A percentile compares a stretch with the other conserved stretches of the same genome.
Conservation (phyloP, 2,113 vertebrate species). For the Indri indri region DNA sequence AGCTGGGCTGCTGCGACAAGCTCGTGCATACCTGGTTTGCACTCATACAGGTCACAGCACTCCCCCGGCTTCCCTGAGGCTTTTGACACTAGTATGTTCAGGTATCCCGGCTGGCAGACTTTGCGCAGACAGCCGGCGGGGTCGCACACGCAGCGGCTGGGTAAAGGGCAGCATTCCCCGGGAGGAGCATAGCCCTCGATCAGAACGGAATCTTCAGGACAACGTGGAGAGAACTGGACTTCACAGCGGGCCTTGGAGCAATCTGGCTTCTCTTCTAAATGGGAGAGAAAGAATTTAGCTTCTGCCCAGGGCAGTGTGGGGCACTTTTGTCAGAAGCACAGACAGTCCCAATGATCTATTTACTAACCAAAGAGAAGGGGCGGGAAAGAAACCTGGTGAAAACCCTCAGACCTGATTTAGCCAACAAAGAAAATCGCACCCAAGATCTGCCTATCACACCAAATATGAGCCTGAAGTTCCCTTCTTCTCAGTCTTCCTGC, state of each 20-base stretch:
- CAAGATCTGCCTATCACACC: neutral
- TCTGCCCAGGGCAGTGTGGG: neutral
- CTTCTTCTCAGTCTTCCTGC: neutral
- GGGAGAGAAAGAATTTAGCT: conserved; percentile 80
- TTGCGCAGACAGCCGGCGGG: conserved; percentile 93
- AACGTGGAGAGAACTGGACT: conserved; percentile 94
- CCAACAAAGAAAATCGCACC: neutral
- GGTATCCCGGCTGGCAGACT: conserved; percentile 93
- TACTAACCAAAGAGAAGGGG: neutral
- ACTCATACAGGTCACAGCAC: conserved; percentile 95
- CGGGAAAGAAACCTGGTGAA: neutral
- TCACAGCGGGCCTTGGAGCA: conserved; percentile 93
- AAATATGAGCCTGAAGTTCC: neutral
- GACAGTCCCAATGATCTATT: neutral
- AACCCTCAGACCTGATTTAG: neutral
- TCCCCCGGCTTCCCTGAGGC: conserved; percentile 93
- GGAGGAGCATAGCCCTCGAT: conserved; percentile 94
- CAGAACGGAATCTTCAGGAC: conserved; percentile 92
- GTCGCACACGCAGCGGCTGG: conserved; percentile 93
- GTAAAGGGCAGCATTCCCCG: conserved; percentile 92
- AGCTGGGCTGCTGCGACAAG: neutral
- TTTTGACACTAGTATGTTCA: conserved; percentile 93
- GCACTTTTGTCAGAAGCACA: neutral
- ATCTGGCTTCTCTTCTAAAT: conserved; percentile 93
- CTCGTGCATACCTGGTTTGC: conserved; percentile 90